phyloP scores from a whole-genome alignment of 2,888 invertebrate genomes.

The Galerucella calmariensis region DNA sequence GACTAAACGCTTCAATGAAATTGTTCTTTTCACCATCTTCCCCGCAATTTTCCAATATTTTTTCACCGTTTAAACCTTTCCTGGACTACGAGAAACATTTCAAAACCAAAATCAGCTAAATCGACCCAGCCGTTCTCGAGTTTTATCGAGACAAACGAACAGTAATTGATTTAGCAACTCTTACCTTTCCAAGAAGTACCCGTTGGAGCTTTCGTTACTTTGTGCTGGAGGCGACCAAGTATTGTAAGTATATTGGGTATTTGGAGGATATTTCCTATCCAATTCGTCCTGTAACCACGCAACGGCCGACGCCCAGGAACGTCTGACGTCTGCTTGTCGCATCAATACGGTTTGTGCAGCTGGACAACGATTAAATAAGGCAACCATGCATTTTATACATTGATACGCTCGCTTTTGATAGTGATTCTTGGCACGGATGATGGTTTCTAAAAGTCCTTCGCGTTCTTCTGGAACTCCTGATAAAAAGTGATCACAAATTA shows the following conservation, averaged over 20 bases:
- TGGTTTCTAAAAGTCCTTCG: constrained; percentile 93
- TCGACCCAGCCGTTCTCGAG: too few relatives aligned
- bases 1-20: not conserved
- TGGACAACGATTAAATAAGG: constrained; percentile 87
- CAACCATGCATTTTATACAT: constrained; percentile 95
- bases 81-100: too few relatives aligned
- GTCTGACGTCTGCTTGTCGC: constrained; percentile 79
- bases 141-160: not conserved
- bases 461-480: constrained; percentile 80
- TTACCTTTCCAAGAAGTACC: constrained; percentile 77
- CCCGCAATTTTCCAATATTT: too few relatives aligned
- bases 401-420: constrained; percentile 97
- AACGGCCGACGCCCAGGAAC: constrained; percentile 89
- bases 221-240: constrained; percentile 96
- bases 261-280: constrained; percentile 76
- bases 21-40: too few relatives aligned
- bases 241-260: constrained; percentile 84
- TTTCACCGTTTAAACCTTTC: too few relatives aligned
- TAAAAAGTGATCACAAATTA: not conserved
- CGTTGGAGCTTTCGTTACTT: constrained; percentile 94
- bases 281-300: constrained; percentile 96
- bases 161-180: not conserved
- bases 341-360: constrained; percentile 83
- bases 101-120: too few relatives aligned
- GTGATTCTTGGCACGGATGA: constrained; percentile 90